Conservation (phyloP, 1,140 invertebrate genomes). For the Anastrepha ludens region DNA sequence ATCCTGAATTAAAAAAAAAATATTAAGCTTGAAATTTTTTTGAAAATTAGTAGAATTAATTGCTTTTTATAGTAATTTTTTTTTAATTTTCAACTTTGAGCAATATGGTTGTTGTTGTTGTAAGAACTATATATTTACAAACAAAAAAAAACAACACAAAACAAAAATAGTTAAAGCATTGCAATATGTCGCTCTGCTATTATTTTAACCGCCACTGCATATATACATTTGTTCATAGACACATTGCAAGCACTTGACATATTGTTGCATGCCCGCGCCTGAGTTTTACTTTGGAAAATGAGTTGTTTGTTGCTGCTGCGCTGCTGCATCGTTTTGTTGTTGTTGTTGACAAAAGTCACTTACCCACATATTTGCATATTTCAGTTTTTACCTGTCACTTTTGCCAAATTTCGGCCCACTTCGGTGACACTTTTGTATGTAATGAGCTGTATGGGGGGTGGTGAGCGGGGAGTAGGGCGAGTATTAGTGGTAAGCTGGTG, state of each 20-base stretch:
- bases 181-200: too few species aligned
- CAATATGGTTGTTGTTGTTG: too few species aligned
- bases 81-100: too few species aligned
- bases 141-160: too few species aligned
- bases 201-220: background rate
- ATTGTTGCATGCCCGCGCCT: background rate
- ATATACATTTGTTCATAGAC: background rate
- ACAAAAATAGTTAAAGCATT: too few species aligned
- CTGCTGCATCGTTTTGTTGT: background rate
- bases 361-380: background rate
- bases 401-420: slow-evolving; percentile 18
- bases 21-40: too few species aligned
- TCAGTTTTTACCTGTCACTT: slow-evolving; percentile 24
- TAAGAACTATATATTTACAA: too few species aligned
- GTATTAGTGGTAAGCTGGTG: background rate
- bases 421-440: slow-evolving; percentile 1
- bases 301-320: background rate
- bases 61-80: too few species aligned
- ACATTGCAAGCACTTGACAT: background rate
- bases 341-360: background rate
- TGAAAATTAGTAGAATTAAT: too few species aligned
- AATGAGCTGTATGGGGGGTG: background rate
- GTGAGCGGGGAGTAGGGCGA: background rate
- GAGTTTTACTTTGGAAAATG: background rate
- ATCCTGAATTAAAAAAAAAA: too few species aligned